These are phyloP conservation scores for Anastrepha obliqua DNA, from an alignment of 1,140 invertebrate genomes.

Conservation along the genomic window DNA sequence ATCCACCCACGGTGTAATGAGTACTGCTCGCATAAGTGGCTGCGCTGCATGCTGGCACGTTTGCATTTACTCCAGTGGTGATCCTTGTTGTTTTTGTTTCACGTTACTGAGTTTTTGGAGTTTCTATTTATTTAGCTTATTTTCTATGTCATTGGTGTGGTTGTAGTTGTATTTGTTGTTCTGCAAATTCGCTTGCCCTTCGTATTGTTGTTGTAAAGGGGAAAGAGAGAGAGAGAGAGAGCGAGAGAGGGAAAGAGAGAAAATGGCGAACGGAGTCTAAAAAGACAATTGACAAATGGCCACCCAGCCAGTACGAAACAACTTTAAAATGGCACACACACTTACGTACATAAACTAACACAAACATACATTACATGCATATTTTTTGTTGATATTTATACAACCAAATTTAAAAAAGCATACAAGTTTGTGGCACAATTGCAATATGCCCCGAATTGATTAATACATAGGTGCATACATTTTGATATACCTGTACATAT, in stretches of 20 bases:
- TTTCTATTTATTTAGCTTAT: conserved; percentile 16
- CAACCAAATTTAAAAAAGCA: too few species aligned
- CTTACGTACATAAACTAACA: neutral
- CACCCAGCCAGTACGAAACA: neutral
- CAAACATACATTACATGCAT: neutral
- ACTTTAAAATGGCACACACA: neutral
- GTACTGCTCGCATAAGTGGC: neutral
- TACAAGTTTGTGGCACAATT: neutral
- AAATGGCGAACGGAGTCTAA: neutral
- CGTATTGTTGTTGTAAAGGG: neutral
- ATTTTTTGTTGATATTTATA: neutral
- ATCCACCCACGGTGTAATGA: neutral
- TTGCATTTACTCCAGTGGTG: neutral
- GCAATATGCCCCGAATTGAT: neutral
- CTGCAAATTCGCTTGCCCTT: neutral
- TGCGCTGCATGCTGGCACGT: neutral
- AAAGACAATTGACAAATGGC: conserved; percentile 16
- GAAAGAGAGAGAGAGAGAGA: neutral
- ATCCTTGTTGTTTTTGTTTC: neutral
- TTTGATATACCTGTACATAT: neutral
- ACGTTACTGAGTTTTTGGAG: conserved; percentile 9
- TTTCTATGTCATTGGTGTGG: conserved; percentile 31
- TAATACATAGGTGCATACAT: neutral
- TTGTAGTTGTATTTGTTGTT: neutral
- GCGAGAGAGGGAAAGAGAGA: neutral